Conservation (phyloP, 2,113 vertebrate species). For the Drymodes brunneopygia region DNA sequence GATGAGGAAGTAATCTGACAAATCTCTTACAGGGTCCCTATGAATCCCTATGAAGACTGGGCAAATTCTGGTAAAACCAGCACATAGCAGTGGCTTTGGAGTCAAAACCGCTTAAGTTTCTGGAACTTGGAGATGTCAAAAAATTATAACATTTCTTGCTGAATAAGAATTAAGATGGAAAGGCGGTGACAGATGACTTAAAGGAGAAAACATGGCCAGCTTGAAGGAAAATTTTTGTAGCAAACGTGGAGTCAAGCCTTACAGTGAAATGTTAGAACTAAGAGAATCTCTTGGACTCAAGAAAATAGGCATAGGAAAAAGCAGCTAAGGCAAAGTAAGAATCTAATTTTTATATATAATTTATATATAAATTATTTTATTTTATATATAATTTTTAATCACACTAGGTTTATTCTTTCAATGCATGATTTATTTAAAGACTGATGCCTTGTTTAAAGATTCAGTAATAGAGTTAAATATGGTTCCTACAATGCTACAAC, state of each 20-base stretch:
- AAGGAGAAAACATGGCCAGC: neutral
- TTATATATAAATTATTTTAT: too few species aligned
- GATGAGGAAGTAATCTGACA: neutral
- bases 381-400: neutral
- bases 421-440: neutral
- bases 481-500: neutral
- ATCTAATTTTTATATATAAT: too few species aligned
- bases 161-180: neutral
- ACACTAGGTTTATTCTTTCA: neutral
- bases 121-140: neutral
- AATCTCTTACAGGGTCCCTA: neutral
- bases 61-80: neutral
- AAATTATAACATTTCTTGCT: neutral
- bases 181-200: neutral
- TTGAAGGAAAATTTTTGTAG: neutral
- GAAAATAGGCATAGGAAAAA: neutral
- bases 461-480: neutral
- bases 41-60: neutral
- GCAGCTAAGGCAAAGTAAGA: neutral
- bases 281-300: neutral
- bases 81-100: neutral
- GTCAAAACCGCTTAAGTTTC: neutral
- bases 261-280: neutral
- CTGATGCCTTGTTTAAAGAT: neutral
- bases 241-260: neutral